Evolutionary conservation across 2,888 invertebrate species (phyloP), one percentile per base, ranked within the genome.

Genomic region (Perdita meconis): DNA sequence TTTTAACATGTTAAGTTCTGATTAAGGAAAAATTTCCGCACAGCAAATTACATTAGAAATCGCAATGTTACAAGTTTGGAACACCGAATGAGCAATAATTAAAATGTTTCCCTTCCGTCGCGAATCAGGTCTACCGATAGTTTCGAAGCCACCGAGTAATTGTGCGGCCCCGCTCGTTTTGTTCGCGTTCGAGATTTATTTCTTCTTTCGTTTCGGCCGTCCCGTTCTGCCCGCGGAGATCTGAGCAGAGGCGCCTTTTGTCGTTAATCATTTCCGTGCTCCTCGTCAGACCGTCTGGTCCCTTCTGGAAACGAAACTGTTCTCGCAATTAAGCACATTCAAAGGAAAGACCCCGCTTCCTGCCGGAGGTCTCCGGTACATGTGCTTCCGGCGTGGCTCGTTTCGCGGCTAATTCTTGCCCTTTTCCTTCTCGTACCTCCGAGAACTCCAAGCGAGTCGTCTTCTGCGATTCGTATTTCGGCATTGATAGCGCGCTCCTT

Each of bases 251-350:
- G 47, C 67, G 75, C 75, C 84, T 72, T 82, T 83, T 85, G 81
- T 83, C 86, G 80, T 80, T 87, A 84, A 86, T 86, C 85, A 86
- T 84, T 83, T 81, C 83, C 81, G 74, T 67, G 47, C 73, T 81
- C 78, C 72, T 78, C 79, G 67, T 78, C 79, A 76, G 79, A 53
- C 77, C 67, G 75, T 79, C 85, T 70, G 72, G 50, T 82, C 65
- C 65, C 82, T 63, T 47, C 81, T 80, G 76, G 59, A 78, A 85
- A 82, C 81, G 85, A 83, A 86, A 86, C 81, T 83, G 87, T 89
- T 86, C 85, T 81, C 78, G 83, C 86, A 87, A 85, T 88, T 87
- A 85, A 86, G 80, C 83, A 80, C 78, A 87, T 88, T 87, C 88
- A 88, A 87, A 84, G 82, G 83, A 70, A 77, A 85, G 74, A 74